Base-by-base conservation (phyloP, 2,113 vertebrate genomes). In the Upupa epops region DNA sequence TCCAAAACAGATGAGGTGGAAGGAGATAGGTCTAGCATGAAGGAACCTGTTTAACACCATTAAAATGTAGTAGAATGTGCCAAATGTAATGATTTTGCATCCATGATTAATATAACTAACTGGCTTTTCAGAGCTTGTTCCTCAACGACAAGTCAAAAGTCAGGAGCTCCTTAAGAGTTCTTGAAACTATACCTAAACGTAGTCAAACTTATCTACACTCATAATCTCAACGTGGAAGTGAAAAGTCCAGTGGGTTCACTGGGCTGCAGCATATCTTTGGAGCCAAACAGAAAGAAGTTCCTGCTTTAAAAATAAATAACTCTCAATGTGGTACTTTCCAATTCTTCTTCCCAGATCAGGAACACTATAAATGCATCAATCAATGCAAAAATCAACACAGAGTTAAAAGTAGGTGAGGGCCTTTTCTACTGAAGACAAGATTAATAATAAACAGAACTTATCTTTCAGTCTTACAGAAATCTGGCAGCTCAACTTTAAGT, bases 251-350 rank as follows among this genome's bases (percentile, higher is more conserved):
- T 82, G 71, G 65, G 51, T 76, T 73, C 74, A 63, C 3, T 46
- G 1, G 22, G 29, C 40, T 66, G 65, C 74, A 81, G 14, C 29
- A 37, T 59, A 64, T 82, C 72, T 48, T 37, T 79, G 71, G 49
- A 94, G 34, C 37, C 77, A 90, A 86, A 84, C 6, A 85, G 54
- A 84, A 94, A 73, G 42, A 65, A 92, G 25, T 12, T 85, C 59
- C 56, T 66, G 48, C 29, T 82, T 90, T 42, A 94, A 88, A 66
- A 88, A 66, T 34, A 34, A 8, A 49, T 64, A 40, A 64, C 36
- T n/a, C n/a, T n/a, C n/a, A 17, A 8, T 13, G 3, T n/a, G 37
- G 22, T 79, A 58, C 36, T 81, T 92, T 46, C 54, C 89, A 68
- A 11, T 77, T 88, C 61, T 63, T 89, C 32, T 83, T 64, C 59